phyloP scores from a whole-genome alignment of 92 coral and sea anemone species.

The Paramuricea clavata region DNA sequence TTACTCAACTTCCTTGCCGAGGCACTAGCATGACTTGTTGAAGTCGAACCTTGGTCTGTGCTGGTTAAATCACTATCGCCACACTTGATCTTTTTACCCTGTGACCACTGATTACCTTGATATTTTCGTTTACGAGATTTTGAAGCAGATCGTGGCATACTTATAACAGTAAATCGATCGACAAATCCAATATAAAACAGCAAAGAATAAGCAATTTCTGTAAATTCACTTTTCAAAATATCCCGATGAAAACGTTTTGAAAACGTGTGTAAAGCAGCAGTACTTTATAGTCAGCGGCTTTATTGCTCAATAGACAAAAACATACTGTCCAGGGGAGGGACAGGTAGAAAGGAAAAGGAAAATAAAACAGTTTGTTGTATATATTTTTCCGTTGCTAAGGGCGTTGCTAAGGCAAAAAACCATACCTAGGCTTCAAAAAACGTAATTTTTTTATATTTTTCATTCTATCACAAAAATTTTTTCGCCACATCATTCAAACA shows the following conservation, averaged over 20 bases:
- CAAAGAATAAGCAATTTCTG: not conserved
- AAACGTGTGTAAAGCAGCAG: not conserved
- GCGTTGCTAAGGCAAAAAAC: conserved; percentile 16
- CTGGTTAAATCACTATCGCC: conserved; percentile 33
- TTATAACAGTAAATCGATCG: not conserved
- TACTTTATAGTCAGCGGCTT: conserved; percentile 2
- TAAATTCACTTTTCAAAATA: not conserved
- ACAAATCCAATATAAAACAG: not conserved
- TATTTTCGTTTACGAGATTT: conserved; percentile 33
- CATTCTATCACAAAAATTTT: too few species aligned
- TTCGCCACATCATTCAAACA: too few species aligned
- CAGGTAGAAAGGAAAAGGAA: not conserved
- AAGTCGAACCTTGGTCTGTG: conserved; percentile 12
- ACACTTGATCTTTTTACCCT: not conserved
- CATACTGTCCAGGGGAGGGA: not conserved
- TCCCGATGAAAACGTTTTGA: not conserved
- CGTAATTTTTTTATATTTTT: not conserved
- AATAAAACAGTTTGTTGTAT: not conserved
- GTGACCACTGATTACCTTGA: not conserved
- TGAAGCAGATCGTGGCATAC: conserved; percentile 21
- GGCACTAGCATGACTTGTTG: conserved; percentile 25
- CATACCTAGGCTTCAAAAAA: not conserved
- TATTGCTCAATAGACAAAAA: not conserved
- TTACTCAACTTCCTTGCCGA: conserved; percentile 57
- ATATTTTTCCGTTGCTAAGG: not conserved